Percentiles rank a stretch among this genome's conserved stretches.
These are phyloP conservation scores for Chloroceryle inda DNA, from an alignment of 2,797 vertebrate genomes.

Conservation along the genomic window DNA sequence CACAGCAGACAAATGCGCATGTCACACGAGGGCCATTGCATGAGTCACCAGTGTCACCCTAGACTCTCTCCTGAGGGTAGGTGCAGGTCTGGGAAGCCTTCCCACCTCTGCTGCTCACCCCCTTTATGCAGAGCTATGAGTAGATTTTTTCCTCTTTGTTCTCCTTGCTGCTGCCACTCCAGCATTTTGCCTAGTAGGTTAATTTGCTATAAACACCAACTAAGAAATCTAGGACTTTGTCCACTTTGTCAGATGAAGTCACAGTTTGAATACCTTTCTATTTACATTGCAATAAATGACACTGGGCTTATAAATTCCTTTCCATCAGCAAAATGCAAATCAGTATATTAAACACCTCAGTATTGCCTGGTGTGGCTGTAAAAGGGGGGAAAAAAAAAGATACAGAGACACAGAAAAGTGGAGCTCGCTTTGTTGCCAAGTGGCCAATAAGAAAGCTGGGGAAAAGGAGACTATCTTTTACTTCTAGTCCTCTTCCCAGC, in stretches of 20 bases:
- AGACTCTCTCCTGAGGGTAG: background rate
- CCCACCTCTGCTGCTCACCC: fast-evolving
- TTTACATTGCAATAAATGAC: background rate
- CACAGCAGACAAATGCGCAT: fast-evolving
- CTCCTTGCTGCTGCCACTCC: background rate
- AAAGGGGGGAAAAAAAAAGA: background rate
- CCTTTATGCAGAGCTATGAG: background rate
- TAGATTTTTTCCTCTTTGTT: background rate
- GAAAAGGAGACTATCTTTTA: background rate
- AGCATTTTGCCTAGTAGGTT: background rate
- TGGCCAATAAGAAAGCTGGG: background rate
- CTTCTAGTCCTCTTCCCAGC: background rate
- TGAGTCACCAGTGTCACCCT: background rate
- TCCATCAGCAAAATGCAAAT: background rate
- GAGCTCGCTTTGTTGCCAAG: background rate
- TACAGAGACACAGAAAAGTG: background rate
- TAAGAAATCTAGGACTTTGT: background rate
- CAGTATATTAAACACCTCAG: background rate
- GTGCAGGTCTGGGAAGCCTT: background rate
- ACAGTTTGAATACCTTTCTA: background rate
- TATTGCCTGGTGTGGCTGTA: background rate
- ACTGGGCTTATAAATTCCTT: background rate
- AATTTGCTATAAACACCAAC: background rate
- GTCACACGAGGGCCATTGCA: fast-evolving
- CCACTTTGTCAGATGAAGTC: background rate